These are phyloP conservation scores for Apodemus sylvaticus DNA, from an alignment of 2,113 vertebrate genomes.

Conservation along the genomic window DNA sequence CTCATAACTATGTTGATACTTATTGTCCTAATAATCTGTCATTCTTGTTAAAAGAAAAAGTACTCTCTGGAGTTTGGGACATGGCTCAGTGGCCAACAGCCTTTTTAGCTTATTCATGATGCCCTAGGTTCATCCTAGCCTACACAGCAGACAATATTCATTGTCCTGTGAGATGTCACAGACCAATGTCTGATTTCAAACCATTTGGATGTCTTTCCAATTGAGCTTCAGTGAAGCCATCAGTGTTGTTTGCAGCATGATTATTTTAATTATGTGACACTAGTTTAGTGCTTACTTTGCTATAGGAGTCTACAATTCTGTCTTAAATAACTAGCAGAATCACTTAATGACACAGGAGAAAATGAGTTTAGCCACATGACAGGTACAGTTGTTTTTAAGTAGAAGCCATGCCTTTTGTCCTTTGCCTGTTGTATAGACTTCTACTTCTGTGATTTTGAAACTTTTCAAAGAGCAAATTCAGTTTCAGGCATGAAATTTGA, in stretches of 20 bases:
- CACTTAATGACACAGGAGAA: slow-evolving; percentile 1
- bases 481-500: slow-evolving; percentile 51
- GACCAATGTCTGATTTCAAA: background rate
- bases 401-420: slow-evolving; percentile 33
- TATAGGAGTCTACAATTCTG: slow-evolving; percentile 25
- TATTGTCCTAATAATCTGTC: background rate
- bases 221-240: background rate
- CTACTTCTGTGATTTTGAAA: background rate
- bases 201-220: background rate
- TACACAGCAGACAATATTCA: background rate
- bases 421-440: slow-evolving; percentile 48
- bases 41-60: slow-evolving; percentile 15
- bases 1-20: background rate
- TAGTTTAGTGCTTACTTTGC: slow-evolving; percentile 53
- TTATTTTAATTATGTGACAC: slow-evolving; percentile 29
- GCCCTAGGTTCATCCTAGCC: background rate
- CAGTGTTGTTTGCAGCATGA: background rate
- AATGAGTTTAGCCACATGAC: slow-evolving; percentile 23
- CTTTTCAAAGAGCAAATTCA: slow-evolving; percentile 60
- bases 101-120: background rate
- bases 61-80: background rate
- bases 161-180: background rate
- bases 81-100: background rate
- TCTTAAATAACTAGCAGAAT: slow-evolving; percentile 56
- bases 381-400: background rate